Conservation (phyloP, 2,888 invertebrate genomes). For the Chydorus sphaericus region DNA sequence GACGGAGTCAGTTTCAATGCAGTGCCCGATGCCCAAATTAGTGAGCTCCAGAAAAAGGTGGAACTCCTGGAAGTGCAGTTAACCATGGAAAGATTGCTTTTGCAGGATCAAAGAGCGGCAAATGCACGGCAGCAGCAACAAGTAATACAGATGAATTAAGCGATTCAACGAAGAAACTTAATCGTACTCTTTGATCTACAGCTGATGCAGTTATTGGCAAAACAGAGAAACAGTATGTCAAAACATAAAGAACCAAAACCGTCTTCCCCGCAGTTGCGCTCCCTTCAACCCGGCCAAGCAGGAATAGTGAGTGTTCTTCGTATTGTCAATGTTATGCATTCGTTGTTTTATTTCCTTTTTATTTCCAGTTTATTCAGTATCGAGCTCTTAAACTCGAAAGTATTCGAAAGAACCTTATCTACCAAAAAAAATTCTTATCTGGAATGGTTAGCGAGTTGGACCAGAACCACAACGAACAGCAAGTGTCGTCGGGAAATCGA, state of each 20-base stretch:
- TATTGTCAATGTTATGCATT: background rate
- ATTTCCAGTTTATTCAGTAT: slow-evolving; percentile 5
- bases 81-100: background rate
- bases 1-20: background rate
- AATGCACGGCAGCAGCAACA: slow-evolving; percentile 5
- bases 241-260: background rate
- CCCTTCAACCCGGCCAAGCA: background rate
- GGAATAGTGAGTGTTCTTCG: background rate
- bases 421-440: slow-evolving; percentile 9
- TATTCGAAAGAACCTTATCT: slow-evolving; percentile 9
- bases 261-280: background rate
- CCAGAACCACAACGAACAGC: background rate
- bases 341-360: background rate
- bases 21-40: background rate
- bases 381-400: slow-evolving; percentile 12
- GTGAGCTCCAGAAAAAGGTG: background rate
- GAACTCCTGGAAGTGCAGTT: background rate
- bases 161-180: background rate
- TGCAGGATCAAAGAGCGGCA: background rate
- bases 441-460: background rate
- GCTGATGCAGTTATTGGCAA: background rate
- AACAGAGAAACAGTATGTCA: background rate
- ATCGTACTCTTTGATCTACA: too few species aligned
- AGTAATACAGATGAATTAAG: background rate
- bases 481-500: too few species aligned